Base-by-base conservation (phyloP, 2,888 invertebrate species). In the Pinctada fucata region DNA sequence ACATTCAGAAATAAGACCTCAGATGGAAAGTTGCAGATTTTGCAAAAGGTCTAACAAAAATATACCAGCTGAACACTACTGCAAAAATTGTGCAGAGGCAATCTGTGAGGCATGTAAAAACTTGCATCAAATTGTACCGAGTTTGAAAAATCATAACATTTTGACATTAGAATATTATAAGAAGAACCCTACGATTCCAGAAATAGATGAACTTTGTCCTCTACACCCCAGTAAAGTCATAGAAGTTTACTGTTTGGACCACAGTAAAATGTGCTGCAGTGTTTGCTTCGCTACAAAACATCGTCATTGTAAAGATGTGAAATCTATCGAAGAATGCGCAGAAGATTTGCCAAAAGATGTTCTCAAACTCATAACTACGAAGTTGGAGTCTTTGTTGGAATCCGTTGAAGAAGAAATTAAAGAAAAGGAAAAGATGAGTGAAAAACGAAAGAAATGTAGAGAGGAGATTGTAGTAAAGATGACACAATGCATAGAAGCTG, bases 101-200 rank as follows among this genome's bases (percentile, higher is more conserved):
- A 48, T 74, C 31, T 74, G 74, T 66, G 66, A 66, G 13, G 13
- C 74, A n/a, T 74, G 74, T 45, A 66, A 64, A 16, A 66, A 45
- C 13, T 74, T 49, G 3, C 66, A 66, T 66, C 16, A 49, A 13
- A 65, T 8, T 10, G 48, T 65, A 10, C 47, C 49, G 49, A 58
- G 16, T 4, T 45, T 66, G 31, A 31, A 50, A 31, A 51, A 49
- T n/a, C 50, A 74, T 66, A 49, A 66, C 3, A 66, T 49, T 1
- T 10, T 74, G 31, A n/a, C n/a, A n/a, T 16, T 66, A n/a, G 48
- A 13, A 8, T 6, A 8, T 1, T 5, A 64, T 3, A 10, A 10
- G 16, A 48, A 47, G 47, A 8, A 45, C 47, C 47, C 63, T 5
- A 8, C 31, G 4, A 16, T 66, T 3, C 16, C 49, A 66, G 3